A percentile compares a stretch with the other conserved stretches of the same genome.
phyloP scores from a whole-genome alignment of 2,888 invertebrate genomes.

The Diaperis boleti region DNA sequence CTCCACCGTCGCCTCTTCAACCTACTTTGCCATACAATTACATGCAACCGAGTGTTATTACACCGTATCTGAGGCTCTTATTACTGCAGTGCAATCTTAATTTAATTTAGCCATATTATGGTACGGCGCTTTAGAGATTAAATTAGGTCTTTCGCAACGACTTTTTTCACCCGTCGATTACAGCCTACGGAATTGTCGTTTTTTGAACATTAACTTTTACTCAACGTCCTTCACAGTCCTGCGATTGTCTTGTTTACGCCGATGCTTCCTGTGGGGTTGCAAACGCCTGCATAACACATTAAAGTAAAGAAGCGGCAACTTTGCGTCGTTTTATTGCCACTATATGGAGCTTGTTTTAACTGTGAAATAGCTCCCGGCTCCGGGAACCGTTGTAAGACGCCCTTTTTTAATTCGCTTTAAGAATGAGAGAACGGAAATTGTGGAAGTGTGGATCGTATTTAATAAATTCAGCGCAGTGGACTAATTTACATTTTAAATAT shows the following conservation, averaged over 20 bases:
- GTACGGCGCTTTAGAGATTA: slow-evolving; percentile 6
- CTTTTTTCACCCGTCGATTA: background rate
- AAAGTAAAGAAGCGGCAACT: slow-evolving; percentile 6
- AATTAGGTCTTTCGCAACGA: slow-evolving; percentile 1
- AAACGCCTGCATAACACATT: slow-evolving; percentile 14
- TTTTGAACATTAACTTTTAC: slow-evolving; percentile 6
- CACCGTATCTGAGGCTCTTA: slow-evolving; percentile 26
- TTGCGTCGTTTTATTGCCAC: slow-evolving; percentile 14
- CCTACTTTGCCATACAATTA: slow-evolving; percentile 33
- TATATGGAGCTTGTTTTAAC: slow-evolving; percentile 9
- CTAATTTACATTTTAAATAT: slow-evolving; percentile 19
- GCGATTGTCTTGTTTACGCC: slow-evolving; percentile 9
- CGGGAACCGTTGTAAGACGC: background rate
- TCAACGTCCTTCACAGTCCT: background rate
- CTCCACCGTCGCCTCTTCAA: slow-evolving; percentile 20
- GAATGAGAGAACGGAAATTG: background rate
- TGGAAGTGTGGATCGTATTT: slow-evolving; percentile 1
- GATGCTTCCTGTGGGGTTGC: slow-evolving; percentile 16
- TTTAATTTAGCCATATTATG: slow-evolving; percentile 27
- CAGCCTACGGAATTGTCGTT: slow-evolving; percentile 5
- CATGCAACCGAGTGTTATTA: slow-evolving; percentile 32
- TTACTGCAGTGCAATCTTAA: slow-evolving; percentile 35
- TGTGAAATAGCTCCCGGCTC: background rate
- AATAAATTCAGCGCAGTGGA: slow-evolving; percentile 12
- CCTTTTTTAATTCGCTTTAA: slow-evolving; percentile 5